Conservation (phyloP, 1,140 invertebrate species). For the Drosophila persimilis region DNA sequence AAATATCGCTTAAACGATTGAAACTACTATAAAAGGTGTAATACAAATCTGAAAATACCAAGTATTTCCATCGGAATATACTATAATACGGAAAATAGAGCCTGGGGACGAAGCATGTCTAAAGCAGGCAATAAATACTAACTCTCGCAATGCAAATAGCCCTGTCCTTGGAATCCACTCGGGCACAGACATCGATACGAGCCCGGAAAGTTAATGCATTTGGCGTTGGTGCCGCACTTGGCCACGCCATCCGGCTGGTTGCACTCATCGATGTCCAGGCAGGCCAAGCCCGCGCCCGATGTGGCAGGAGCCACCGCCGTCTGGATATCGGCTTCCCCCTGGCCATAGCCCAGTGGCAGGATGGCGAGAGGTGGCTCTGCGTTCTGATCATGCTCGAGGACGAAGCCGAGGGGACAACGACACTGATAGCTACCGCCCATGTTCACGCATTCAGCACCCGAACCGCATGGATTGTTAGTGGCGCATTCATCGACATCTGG, state of each 20-base stretch:
- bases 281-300: slow-evolving; percentile 80
- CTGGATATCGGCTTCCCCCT: slow-evolving; percentile 48
- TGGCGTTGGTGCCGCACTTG: slow-evolving; percentile 92
- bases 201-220: slow-evolving; percentile 96
- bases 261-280: slow-evolving; percentile 88
- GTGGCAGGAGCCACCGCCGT: slow-evolving; percentile 23
- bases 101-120: slow-evolving; percentile 18
- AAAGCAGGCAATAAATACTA: slow-evolving; percentile 84
- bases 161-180: slow-evolving; percentile 92
- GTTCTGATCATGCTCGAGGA: slow-evolving; percentile 73
- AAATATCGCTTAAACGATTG: no score
- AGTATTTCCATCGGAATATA: no score
- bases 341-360: slow-evolving; percentile 61
- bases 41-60: no score
- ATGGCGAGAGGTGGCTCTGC: slow-evolving; percentile 43
- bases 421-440: slow-evolving; percentile 89
- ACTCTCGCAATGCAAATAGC: slow-evolving; percentile 94
- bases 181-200: slow-evolving; percentile 96
- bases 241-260: slow-evolving; percentile 87
- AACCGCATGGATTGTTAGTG: slow-evolving; percentile 88
- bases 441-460: slow-evolving; percentile 89
- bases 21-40: no score
- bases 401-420: slow-evolving; percentile 88
- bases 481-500: slow-evolving; percentile 94
- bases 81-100: slow-evolving; percentile 3